These are phyloP conservation scores for Gastracanthus pulcherrimus DNA, from an alignment of 2,888 invertebrate genomes.

Conservation along the genomic window DNA sequence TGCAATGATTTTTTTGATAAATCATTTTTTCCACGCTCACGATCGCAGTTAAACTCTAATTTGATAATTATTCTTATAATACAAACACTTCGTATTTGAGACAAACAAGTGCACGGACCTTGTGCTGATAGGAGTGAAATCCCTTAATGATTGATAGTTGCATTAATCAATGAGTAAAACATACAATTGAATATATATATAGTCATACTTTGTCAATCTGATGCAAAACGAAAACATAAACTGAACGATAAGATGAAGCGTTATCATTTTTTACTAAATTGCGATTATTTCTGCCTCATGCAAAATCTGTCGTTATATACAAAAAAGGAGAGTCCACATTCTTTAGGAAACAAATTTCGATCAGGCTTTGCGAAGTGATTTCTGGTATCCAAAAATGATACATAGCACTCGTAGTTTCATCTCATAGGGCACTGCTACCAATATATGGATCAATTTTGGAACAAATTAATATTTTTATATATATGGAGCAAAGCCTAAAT, in stretches of 20 bases:
- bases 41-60: constrained; percentile 44
- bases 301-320: not conserved
- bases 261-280: not conserved
- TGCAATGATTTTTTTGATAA: constrained; percentile 5
- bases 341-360: too few species aligned
- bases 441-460: too few species aligned
- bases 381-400: too few species aligned
- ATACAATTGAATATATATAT: constrained; percentile 8
- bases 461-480: too few species aligned
- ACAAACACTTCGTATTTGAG: not conserved
- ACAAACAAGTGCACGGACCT: constrained; percentile 35
- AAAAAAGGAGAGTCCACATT: too few species aligned
- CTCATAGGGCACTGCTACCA: too few species aligned
- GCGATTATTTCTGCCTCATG: constrained; percentile 45
- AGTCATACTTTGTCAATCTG: not conserved
- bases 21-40: constrained; percentile 42
- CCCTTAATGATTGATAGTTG: constrained; percentile 29
- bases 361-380: too few species aligned
- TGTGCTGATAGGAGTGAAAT: constrained; percentile 42
- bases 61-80: not conserved
- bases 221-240: constrained; percentile 27
- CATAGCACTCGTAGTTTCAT: too few species aligned
- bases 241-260: constrained; percentile 17
- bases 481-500: too few species aligned
- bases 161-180: constrained; percentile 27